Conservation (phyloP, 2,113 vertebrate genomes). For the Synodontis membranacea region DNA sequence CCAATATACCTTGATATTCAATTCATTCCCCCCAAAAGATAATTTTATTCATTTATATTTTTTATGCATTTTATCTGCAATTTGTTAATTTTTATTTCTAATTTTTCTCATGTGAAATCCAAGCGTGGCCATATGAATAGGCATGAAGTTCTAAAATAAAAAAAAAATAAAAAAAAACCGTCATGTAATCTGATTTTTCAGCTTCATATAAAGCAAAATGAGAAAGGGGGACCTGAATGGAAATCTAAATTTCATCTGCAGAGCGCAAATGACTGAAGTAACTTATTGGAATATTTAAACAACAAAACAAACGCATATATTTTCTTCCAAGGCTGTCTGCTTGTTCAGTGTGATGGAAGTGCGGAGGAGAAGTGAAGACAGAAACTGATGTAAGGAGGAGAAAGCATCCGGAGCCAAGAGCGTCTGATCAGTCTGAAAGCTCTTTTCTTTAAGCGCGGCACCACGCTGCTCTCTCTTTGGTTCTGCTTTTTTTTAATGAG, state of each 20-base stretch:
- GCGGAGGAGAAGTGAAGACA: conserved; percentile 59
- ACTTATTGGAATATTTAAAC: background rate
- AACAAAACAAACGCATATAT: background rate
- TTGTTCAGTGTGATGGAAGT: conserved; percentile 47
- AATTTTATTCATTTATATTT: background rate
- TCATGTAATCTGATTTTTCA: background rate
- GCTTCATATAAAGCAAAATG: background rate
- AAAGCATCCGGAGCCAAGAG: conserved; percentile 65
- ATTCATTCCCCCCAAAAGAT: background rate
- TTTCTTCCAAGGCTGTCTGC: background rate
- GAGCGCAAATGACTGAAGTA: background rate
- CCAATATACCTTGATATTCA: background rate
- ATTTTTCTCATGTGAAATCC: background rate
- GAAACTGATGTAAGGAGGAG: conserved; percentile 56
- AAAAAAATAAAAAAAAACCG: background rate
- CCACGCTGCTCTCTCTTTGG: conserved; percentile 78
- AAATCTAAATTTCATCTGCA: background rate
- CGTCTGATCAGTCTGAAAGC: conserved; percentile 75
- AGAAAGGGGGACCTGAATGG: background rate
- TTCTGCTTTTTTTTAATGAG: conserved; percentile 79
- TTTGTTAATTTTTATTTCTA: background rate
- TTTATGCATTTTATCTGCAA: background rate
- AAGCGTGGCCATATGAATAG: background rate
- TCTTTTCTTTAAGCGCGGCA: conserved; percentile 69
- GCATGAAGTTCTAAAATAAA: background rate